These are phyloP conservation scores for Avahi laniger DNA, from an alignment of 2,797 vertebrate species.

Conservation along the genomic window DNA sequence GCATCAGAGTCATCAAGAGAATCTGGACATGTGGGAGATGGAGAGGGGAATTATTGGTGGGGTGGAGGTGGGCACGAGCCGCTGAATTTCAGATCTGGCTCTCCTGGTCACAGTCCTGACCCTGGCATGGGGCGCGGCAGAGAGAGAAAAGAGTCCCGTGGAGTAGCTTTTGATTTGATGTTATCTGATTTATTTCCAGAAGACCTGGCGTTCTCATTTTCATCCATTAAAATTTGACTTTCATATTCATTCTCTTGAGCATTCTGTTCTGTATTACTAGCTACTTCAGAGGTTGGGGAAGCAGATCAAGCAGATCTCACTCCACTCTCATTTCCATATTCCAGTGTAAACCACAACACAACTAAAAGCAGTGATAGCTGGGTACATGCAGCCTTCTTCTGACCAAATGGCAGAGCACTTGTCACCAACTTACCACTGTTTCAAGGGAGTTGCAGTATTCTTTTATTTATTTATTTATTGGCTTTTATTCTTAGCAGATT, in stretches of 20 bases:
- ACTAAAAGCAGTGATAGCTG: constrained; percentile 89
- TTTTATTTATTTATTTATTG: constrained; percentile 93
- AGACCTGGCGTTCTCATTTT: constrained; percentile 90
- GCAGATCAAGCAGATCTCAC: constrained; percentile 90
- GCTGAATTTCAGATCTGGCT: constrained; percentile 85
- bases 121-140: constrained; percentile 82
- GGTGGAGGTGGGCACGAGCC: constrained; percentile 69
- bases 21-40: constrained; percentile 90
- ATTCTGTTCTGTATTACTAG: constrained; percentile 82
- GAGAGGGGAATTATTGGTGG: constrained; percentile 98
- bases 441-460: constrained; percentile 83
- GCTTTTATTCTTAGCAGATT: constrained; percentile 90
- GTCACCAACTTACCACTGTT: constrained; percentile 95
- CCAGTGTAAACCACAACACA: constrained; percentile 88
- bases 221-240: constrained; percentile 92
- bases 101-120: constrained; percentile 82
- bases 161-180: constrained; percentile 84
- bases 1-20: constrained; percentile 91
- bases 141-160: constrained; percentile 86
- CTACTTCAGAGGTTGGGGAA: constrained; percentile 84
- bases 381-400: constrained; percentile 93
- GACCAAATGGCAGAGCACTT: constrained; percentile 93
- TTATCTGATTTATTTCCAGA: constrained; percentile 84
- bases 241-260: constrained; percentile 85
- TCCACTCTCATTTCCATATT: constrained; percentile 93